Evolutionary conservation across 2,113 vertebrate species (phyloP).

Genomic region (Euleptes europaea): DNA sequence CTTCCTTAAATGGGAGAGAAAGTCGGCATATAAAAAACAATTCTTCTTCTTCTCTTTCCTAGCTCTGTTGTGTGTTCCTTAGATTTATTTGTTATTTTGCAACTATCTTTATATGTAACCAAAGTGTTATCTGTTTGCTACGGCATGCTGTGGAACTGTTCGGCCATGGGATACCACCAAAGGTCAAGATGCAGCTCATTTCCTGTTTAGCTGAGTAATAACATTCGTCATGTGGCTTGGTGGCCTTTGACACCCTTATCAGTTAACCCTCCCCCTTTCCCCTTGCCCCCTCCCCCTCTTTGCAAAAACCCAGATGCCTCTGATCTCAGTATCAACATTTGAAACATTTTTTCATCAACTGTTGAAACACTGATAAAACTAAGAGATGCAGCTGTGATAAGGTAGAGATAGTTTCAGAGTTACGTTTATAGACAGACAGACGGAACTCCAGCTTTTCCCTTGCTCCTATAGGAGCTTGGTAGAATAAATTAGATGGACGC

Average conservation of each 20-base stretch:
- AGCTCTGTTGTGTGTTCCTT: background rate
- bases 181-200: conserved; percentile 17
- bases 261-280: background rate
- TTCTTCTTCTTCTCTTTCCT: too few species aligned
- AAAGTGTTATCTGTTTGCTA: conserved; percentile 4
- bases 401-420: too few species aligned
- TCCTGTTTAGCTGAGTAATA: conserved; percentile 20
- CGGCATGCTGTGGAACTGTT: background rate
- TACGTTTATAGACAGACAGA: too few species aligned
- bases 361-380: too few species aligned
- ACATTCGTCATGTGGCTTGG: conserved; percentile 12
- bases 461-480: background rate
- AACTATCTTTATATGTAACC: conserved; percentile 2
- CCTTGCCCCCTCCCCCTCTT: background rate
- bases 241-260: conserved; percentile 29
- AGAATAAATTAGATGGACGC: too few species aligned
- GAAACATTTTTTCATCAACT: background rate
- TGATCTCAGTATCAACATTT: background rate
- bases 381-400: too few species aligned
- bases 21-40: too few species aligned
- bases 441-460: background rate
- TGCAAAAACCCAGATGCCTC: background rate
- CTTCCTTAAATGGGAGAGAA: too few species aligned
- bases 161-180: conserved; percentile 1
- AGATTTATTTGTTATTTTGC: background rate